Percentiles rank a stretch among this genome's conserved stretches.
These are phyloP conservation scores for Bilobella aurantiaca DNA, from an alignment of 1,140 invertebrate genomes.

Conservation along the genomic window DNA sequence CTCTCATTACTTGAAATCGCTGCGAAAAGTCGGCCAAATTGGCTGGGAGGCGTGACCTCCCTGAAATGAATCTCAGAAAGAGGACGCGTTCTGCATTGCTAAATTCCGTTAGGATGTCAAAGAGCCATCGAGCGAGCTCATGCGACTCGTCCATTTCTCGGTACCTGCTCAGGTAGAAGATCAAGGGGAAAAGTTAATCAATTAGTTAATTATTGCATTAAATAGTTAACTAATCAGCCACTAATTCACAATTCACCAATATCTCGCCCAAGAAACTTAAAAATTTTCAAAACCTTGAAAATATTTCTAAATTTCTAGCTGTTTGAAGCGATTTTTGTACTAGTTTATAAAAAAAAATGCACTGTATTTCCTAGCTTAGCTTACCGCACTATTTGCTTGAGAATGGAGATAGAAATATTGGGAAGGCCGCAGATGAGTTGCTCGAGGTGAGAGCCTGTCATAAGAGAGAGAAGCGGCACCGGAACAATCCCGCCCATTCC, in stretches of 20 bases:
- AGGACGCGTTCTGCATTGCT: conserved; percentile 54
- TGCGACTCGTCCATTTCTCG: conserved; percentile 54
- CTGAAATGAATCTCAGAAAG: conserved; percentile 59
- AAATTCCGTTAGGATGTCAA: conserved; percentile 54
- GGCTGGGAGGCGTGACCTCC: conserved; percentile 53
- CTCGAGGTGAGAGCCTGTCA: conserved; percentile 52
- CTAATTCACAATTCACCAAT: too few relatives aligned
- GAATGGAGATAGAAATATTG: conserved; percentile 50
- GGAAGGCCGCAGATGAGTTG: conserved; percentile 56
- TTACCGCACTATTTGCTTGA: conserved; percentile 55
- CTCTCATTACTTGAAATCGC: conserved; percentile 54
- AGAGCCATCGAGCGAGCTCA: conserved; percentile 54
- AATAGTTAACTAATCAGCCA: too few relatives aligned
- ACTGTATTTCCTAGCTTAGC: too few relatives aligned
- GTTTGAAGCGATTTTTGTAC: too few relatives aligned
- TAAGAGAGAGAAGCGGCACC: conserved; percentile 51
- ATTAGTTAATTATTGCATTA: too few relatives aligned
- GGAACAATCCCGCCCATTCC: conserved; percentile 58
- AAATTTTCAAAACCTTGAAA: too few relatives aligned
- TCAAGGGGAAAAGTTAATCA: too few relatives aligned
- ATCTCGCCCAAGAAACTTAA: too few relatives aligned
- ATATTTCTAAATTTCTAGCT: too few relatives aligned
- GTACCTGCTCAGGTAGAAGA: conserved; percentile 49
- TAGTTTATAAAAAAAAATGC: too few relatives aligned
- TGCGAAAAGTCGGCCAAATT: conserved; percentile 57